Conservation (phyloP, 2,888 invertebrate species). For the Andrena hattorfiana region DNA sequence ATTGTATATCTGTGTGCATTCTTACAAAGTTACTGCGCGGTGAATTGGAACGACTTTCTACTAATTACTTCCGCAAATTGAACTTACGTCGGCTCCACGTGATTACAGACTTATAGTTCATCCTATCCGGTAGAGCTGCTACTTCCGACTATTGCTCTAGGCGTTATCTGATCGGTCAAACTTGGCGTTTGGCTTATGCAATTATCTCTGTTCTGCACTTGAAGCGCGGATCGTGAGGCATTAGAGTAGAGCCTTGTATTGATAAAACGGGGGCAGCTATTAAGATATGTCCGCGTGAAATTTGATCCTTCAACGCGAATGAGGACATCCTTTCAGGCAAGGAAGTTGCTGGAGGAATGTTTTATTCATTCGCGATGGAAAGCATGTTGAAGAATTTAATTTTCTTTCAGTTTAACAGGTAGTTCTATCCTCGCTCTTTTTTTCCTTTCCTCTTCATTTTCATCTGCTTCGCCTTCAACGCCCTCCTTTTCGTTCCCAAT, state of each 20-base stretch:
- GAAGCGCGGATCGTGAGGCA: neutral
- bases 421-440: neutral
- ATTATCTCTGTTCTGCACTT: slow-evolving; percentile 2
- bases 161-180: slow-evolving; percentile 38
- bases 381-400: slow-evolving; percentile 43
- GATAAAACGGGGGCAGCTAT: neutral
- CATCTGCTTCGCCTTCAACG: neutral
- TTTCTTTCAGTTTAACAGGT: slow-evolving; percentile 40
- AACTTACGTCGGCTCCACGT: slow-evolving; percentile 52
- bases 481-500: slow-evolving; percentile 18
- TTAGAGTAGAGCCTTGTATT: neutral
- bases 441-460: neutral
- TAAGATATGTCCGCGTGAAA: neutral
- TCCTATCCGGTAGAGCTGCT: slow-evolving; percentile 25
- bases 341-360: slow-evolving; percentile 14
- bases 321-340: slow-evolving; percentile 1
- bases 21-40: slow-evolving; percentile 29
- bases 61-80: slow-evolving; percentile 68
- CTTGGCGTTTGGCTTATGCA: neutral
- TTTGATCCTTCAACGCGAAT: neutral
- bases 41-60: slow-evolving; percentile 70
- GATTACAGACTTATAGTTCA: slow-evolving; percentile 45
- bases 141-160: slow-evolving; percentile 45
- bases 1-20: slow-evolving; percentile 21
- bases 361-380: slow-evolving; percentile 49